Base-by-base conservation (phyloP, 2,888 invertebrate species). In the Rotaria magnacalcarata region DNA sequence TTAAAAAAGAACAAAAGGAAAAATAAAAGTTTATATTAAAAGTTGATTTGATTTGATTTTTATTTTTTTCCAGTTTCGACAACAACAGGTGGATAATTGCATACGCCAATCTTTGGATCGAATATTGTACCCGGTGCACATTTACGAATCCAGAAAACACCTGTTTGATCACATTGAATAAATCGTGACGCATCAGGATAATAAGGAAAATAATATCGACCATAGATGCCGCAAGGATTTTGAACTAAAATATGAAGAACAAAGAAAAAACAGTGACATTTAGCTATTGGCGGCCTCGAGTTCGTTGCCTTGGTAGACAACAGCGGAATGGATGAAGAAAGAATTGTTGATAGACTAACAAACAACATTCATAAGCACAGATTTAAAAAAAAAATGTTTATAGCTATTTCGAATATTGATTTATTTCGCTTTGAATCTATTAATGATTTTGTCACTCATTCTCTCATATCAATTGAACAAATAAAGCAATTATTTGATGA, bases 31-130 rank as follows among this genome's bases (percentile, higher is more conserved):
- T 67, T 34, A 41, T 41, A 27, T 34, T 3, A 1, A 67, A 67
- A 67, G 41, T 67, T 67, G 4, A 34, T 4, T 67, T 52, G 24
- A 0, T 34, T 34, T 47, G 14, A 14, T 34, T 67, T 67, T 75
- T 75, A 80, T 80, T 80, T 43, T 80, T 80, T 80, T 16, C 80
- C 80, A n/a, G 80, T 80, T 80, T 80, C 80, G n/a, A 80, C 80
- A 80, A 80, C 80, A 14, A 80, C 80, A 24, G 80, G 80, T 80
- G 80, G 80, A n/a, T 80, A 80, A n/a, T 80, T 80, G n/a, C 80
- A 80, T 19, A 80, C 80, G n/a, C 80, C n/a, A 24, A 80, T 80
- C n/a, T 80, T 80, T 10, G 80, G 80, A 80, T 80, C 80, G n/a
- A 47, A 80, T 24, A 80, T 80, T 47, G 80, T 80, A 47, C 80